Evolutionary conservation across 2,113 vertebrate species (phyloP).

Genomic region (Lophotis ruficrista): DNA sequence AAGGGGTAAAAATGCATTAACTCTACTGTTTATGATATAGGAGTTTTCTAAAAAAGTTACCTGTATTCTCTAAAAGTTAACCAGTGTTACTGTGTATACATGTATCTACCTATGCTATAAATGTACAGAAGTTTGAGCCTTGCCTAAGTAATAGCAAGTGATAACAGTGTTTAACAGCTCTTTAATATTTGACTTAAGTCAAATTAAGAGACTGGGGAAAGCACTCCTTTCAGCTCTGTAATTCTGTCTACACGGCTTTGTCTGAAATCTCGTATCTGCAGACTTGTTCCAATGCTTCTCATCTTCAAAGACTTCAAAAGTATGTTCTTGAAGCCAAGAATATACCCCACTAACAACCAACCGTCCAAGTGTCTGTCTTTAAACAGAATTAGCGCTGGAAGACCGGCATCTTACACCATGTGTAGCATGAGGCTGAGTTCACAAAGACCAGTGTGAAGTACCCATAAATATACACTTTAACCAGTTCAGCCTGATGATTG

Average conservation of each 20-base stretch:
- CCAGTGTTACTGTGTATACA: neutral
- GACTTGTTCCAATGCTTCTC: neutral
- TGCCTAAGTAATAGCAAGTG: neutral
- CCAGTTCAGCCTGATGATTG: neutral
- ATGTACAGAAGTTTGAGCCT: neutral
- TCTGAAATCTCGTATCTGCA: neutral
- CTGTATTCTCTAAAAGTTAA: neutral
- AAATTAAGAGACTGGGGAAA: neutral
- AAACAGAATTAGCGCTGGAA: neutral
- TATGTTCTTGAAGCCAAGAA: neutral
- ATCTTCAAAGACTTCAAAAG: neutral
- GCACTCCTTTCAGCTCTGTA: neutral
- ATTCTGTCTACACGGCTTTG: neutral
- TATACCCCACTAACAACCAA: neutral
- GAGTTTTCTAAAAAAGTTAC: neutral
- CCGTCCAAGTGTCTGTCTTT: neutral
- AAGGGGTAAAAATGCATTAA: neutral
- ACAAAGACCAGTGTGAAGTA: neutral
- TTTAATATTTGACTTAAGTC: neutral
- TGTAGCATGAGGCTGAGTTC: neutral
- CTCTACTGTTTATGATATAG: neutral
- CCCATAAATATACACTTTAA: neutral
- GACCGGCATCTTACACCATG: neutral
- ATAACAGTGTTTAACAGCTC: neutral
- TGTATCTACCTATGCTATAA: neutral